Evolutionary conservation across 2,888 invertebrate genomes (phyloP).

Genomic region (Scotopteryx bipunctaria): DNA sequence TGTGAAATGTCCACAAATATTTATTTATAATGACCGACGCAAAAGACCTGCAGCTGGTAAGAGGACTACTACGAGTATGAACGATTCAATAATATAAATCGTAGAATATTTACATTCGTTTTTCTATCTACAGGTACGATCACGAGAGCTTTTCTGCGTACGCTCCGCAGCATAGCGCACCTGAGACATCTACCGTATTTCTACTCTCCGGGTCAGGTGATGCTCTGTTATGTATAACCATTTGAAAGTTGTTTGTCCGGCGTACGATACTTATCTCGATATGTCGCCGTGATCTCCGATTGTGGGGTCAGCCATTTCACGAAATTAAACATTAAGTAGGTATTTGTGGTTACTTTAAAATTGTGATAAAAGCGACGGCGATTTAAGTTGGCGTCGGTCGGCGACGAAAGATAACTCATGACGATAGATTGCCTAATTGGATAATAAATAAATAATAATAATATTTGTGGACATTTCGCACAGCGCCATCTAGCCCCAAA

Average conservation of each 20-base stretch:
- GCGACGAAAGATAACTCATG: not conserved
- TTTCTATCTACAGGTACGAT: not conserved
- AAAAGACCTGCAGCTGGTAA: no score
- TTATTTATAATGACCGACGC: no score
- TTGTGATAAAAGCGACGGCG: constrained; percentile 32
- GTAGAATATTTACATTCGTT: no score
- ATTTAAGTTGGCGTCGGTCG: constrained; percentile 17
- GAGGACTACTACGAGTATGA: no score
- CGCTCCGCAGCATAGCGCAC: not conserved
- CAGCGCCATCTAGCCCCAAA: no score
- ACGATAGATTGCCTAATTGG: not conserved
- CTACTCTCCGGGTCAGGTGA: constrained; percentile 42
- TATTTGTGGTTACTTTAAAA: constrained; percentile 22
- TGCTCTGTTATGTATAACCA: constrained; percentile 35
- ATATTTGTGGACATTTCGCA: no score
- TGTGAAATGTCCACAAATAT: no score
- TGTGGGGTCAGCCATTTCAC: constrained; percentile 48
- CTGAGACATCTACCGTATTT: not conserved
- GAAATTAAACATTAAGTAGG: constrained; percentile 30
- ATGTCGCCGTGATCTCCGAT: constrained; percentile 50
- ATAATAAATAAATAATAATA: not conserved
- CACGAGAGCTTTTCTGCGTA: not conserved
- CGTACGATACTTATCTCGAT: constrained; percentile 39
- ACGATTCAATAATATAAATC: no score
- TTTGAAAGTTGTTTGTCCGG: constrained; percentile 63